These are phyloP conservation scores for Pterocles orientalis DNA, from an alignment of 2,113 vertebrate genomes.

Conservation along the genomic window DNA sequence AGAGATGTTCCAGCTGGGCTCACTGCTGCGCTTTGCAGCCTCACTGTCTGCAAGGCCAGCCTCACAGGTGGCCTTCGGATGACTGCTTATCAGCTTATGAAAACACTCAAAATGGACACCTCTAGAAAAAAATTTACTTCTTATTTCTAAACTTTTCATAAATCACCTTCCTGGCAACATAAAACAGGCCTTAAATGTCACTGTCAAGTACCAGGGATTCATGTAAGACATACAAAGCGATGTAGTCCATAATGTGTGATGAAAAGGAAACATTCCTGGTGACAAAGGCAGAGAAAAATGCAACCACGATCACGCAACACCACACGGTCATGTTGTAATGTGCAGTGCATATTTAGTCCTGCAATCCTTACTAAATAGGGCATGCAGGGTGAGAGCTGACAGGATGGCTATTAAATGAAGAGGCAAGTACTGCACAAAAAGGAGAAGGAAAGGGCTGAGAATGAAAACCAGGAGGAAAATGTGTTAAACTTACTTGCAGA, in stretches of 20 bases:
- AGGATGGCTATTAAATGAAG: neutral
- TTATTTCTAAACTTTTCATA: neutral
- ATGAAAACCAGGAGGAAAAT: neutral
- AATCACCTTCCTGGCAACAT: neutral
- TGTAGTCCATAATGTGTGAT: neutral
- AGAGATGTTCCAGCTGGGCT: neutral
- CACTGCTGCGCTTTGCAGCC: neutral
- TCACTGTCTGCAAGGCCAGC: neutral
- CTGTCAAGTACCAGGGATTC: neutral
- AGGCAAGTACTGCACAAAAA: neutral
- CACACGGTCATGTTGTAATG: accelerated
- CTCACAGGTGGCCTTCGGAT: neutral
- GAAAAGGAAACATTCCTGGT: neutral
- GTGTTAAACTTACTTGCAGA: conserved; percentile 87
- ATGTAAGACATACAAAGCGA: neutral
- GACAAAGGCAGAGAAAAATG: neutral
- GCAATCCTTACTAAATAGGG: neutral
- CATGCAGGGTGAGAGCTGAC: neutral
- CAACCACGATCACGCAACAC: accelerated
- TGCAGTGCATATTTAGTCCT: neutral
- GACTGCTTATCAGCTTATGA: neutral
- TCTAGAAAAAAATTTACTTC: neutral
- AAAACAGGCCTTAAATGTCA: neutral
- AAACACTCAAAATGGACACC: neutral
- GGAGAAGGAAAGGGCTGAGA: neutral